Evolutionary conservation across 2,888 invertebrate genomes (phyloP).

Genomic region (Epinotia bilunana): DNA sequence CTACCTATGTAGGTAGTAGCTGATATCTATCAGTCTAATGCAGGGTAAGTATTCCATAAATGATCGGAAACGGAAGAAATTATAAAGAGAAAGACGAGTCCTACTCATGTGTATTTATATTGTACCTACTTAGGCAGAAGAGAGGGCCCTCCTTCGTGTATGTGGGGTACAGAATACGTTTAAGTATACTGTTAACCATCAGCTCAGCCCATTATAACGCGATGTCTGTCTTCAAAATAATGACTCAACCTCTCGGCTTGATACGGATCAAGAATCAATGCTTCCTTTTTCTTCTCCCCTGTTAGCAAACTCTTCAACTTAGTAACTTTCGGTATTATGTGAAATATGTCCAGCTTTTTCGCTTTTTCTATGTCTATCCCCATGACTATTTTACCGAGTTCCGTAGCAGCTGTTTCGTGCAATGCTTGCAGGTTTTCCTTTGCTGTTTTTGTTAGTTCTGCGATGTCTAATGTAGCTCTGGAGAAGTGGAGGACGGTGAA

Average conservation of each 20-base stretch:
- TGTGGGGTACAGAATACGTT: background rate
- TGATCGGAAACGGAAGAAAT: too few species aligned
- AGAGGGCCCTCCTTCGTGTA: background rate
- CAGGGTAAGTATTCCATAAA: too few species aligned
- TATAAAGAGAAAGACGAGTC: too few species aligned
- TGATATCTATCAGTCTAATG: too few species aligned
- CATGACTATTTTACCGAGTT: conserved; percentile 46
- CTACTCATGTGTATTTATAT: too few species aligned
- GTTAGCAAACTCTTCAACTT: conserved; percentile 43
- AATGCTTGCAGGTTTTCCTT: conserved; percentile 55
- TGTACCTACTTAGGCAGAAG: background rate
- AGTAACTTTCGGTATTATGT: conserved; percentile 58
- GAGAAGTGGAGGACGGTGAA: conserved; percentile 58
- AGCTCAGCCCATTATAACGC: conserved; percentile 2
- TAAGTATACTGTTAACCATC: background rate
- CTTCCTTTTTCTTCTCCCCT: conserved; percentile 39
- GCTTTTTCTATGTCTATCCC: conserved; percentile 63
- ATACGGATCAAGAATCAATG: conserved; percentile 42
- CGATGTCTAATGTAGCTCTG: conserved; percentile 64
- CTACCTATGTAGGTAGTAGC: too few species aligned
- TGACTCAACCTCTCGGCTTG: conserved; percentile 47
- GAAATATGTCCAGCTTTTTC: conserved; percentile 59
- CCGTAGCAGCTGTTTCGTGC: conserved; percentile 55
- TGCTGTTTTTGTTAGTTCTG: conserved; percentile 62
- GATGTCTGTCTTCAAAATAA: conserved; percentile 47